Percentiles rank a stretch among this genome's conserved stretches.
Evolutionary conservation across 2,797 vertebrate species (phyloP).

Genomic region (Luscinia megarhynchos): DNA sequence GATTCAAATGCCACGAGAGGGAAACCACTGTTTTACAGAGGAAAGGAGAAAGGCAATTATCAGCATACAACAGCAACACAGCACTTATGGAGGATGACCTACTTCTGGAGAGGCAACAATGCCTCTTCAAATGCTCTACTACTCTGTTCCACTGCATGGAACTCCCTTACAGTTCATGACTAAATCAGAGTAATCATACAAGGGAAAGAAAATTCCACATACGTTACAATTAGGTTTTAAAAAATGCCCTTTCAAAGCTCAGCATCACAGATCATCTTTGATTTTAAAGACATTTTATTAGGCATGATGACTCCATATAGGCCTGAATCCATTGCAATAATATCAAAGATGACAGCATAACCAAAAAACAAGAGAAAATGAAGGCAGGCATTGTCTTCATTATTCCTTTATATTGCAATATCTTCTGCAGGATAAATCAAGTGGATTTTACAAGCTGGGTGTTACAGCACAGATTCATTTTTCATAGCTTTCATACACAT

Average conservation of each 20-base stretch:
- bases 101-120: neutral
- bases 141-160: neutral
- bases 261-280: neutral
- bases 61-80: neutral
- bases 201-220: neutral
- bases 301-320: neutral
- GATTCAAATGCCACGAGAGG: neutral
- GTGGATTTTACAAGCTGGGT: conserved; percentile 44
- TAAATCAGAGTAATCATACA: conserved; percentile 11
- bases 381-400: conserved; percentile 37
- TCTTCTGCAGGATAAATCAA: conserved; percentile 51
- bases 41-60: neutral
- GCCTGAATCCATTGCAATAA: neutral
- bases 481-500: conserved; percentile 55
- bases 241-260: neutral
- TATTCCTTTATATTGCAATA: conserved; percentile 33
- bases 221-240: neutral
- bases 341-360: conserved; percentile 33
- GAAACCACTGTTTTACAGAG: neutral
- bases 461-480: conserved; percentile 57
- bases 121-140: neutral
- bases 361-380: conserved; percentile 36
- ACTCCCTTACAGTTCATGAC: neutral
- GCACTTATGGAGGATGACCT: accelerated
- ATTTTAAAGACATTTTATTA: conserved; percentile 41